Base-by-base conservation (phyloP, 2,888 invertebrate species). In the Cheilosia grossa region DNA sequence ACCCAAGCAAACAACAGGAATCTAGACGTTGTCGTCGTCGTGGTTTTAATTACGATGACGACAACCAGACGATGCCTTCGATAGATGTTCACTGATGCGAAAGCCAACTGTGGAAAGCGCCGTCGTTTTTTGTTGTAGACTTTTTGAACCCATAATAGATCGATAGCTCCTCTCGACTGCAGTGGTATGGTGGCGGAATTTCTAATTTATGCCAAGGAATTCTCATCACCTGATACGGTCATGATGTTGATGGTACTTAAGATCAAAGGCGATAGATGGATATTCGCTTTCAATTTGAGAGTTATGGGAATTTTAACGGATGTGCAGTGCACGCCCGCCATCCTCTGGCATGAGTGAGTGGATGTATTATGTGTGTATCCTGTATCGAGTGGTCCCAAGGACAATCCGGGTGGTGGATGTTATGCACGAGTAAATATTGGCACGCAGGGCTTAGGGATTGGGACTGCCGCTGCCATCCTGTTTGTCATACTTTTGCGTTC, bases 391-490 rank as follows among this genome's bases (percentile, higher is more conserved):
- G 21, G 37, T 67, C 58, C 30, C 64, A 33, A 17, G 40, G 42
- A 51, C 53, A 66, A 53, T 27, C 54, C 10, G 19, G 27, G 40
- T 44, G 49, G 49, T 51, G 59, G 66, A 64, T 66, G 77, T 77
- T 77, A 82, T 82, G 59, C 54, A 40, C 51, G 64, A 72, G 77
- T 72, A 77, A 82, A 82, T 77, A 82, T 82, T 82, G 77, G 77
- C 70, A 72, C 66, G 30, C 53, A 82, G 53, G 4, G 47, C 70
- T 70, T 33, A 63, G 56, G 74, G 51, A 81, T 33, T 74, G 56
- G 74, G 63, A 81, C 61, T 44, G 40, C 4, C 56, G 30, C 37
- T 66, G 59, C 53, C 40, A 58, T 78, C 64, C 59, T 66, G 27
- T 69, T 49, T 63, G 47, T 42, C 30, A 37, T 81, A 37, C 63